Evolutionary conservation across 2,888 invertebrate species (phyloP), one percentile per base, ranked within the genome.

Genomic region (Lacanobia wlatinum): DNA sequence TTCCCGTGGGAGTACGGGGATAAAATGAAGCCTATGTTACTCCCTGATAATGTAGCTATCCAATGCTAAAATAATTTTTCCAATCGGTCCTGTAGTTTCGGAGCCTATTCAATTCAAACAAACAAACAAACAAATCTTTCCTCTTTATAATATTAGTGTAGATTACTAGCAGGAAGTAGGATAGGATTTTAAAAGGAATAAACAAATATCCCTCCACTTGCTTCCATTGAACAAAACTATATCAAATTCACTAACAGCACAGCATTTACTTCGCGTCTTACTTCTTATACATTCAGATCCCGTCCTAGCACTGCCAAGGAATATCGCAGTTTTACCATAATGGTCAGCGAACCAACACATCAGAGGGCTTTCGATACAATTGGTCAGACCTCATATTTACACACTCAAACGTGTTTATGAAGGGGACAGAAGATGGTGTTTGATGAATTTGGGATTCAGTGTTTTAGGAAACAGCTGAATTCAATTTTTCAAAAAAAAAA

Each of bases 341-440:
- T 73, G 61, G 63, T n/a, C 62, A 46, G 76, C 46, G 66, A 82
- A 75, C 73, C 75, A 78, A 82, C 71, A 73, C 69, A 82, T 82
- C 80, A 69, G 28, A 40, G 5, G 61, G 69, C 55, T 70, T 73
- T 56, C 67, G 52, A 72, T 80, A 83, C 71, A 72, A 81, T 72
- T 81, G 78, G 69, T 67, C 69, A 59, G 55, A 69, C 50, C 55
- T 66, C 63, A 61, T 48, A 63, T 73, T 64, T 62, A 58, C 66
- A 61, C 53, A 38, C 10, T n/a, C 40, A 56, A 73, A 38, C 28
- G 56, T n/a, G 28, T 53, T 53, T 56, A 63, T 48, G 43, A 53
- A 28, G 34, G 6, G 8, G 28, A 28, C 12, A 61, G n/a, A 38
- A 55, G 16, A 65, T 40, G 12, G 12, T 53, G 23, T 34, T 12